Evolutionary conservation across 1,140 invertebrate genomes (phyloP).

Genomic region (Drosophila athabasca): DNA sequence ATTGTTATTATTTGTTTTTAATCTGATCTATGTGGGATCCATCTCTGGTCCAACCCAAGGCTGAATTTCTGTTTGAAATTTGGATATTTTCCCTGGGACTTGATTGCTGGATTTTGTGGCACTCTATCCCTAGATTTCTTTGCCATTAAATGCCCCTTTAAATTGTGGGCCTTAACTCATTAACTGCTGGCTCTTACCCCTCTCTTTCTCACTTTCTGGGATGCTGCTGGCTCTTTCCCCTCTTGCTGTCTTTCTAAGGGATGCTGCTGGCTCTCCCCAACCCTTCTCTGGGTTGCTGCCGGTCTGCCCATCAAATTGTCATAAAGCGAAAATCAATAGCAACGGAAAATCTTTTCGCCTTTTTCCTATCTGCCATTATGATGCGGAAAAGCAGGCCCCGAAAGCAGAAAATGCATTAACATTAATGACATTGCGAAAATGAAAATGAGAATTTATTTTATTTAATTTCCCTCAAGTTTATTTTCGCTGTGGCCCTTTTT

Average conservation of each 20-base stretch:
- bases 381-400: slow-evolving; percentile 10
- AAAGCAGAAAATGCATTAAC: slow-evolving; percentile 59
- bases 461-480: slow-evolving; percentile 69
- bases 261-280: no score
- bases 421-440: slow-evolving; percentile 71
- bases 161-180: no score
- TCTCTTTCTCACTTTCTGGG: no score
- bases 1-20: slow-evolving; percentile 71
- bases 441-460: slow-evolving; percentile 68
- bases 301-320: slow-evolving; percentile 59
- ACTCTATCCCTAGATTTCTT: no score
- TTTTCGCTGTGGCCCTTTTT: slow-evolving; percentile 45
- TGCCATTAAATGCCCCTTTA: no score
- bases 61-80: no score
- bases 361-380: slow-evolving; percentile 38
- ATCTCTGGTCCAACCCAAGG: no score
- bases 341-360: slow-evolving; percentile 16
- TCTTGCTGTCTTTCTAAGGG: no score
- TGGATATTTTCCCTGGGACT: no score
- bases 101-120: no score
- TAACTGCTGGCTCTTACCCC: no score
- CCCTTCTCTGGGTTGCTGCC: slow-evolving; percentile 31
- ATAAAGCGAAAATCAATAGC: slow-evolving; percentile 70
- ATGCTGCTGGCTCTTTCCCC: no score
- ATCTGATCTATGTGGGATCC: slow-evolving; percentile 44